These are phyloP conservation scores for Drosophila mayaguana DNA, from an alignment of 2,888 invertebrate genomes.

Conservation along the genomic window DNA sequence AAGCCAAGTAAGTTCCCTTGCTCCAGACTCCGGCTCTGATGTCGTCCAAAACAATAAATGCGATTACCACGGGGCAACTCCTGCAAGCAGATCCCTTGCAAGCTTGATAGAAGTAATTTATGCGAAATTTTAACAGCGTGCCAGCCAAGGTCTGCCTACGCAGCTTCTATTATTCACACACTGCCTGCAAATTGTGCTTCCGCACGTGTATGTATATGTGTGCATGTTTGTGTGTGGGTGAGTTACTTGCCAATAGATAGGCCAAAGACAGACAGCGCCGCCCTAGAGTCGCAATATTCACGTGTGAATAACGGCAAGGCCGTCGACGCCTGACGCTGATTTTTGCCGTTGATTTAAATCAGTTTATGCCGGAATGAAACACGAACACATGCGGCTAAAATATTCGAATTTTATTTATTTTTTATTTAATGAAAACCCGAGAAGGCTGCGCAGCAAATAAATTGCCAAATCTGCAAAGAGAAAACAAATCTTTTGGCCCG, in stretches of 20 bases:
- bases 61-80: conserved; percentile 56
- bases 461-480: conserved; percentile 41
- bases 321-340: conserved; percentile 52
- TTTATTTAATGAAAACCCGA: conserved; percentile 40
- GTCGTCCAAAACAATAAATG: conserved; percentile 61
- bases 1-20: conserved; percentile 10
- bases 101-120: conserved; percentile 61
- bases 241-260: conserved; percentile 40
- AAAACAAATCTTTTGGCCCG: conserved; percentile 45
- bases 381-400: conserved; percentile 55
- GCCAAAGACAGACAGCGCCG: conserved; percentile 11
- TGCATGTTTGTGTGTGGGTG: conserved; percentile 8
- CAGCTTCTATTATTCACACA: conserved; percentile 58
- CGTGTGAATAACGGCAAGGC: conserved; percentile 58
- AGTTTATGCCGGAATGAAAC: conserved; percentile 47
- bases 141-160: conserved; percentile 48
- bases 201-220: conserved; percentile 1
- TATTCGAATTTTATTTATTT: conserved; percentile 42
- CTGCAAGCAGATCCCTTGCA: conserved; percentile 28
- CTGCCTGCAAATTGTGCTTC: conserved; percentile 9
- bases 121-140: conserved; percentile 70
- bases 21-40: not conserved
- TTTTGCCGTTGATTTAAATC: conserved; percentile 67
- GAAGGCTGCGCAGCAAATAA: conserved; percentile 42
- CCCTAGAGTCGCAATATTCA: conserved; percentile 36